Percentiles rank a stretch among this genome's conserved stretches.
These are phyloP conservation scores for Campaea margaritaria DNA, from an alignment of 2,888 invertebrate genomes.

Conservation along the genomic window DNA sequence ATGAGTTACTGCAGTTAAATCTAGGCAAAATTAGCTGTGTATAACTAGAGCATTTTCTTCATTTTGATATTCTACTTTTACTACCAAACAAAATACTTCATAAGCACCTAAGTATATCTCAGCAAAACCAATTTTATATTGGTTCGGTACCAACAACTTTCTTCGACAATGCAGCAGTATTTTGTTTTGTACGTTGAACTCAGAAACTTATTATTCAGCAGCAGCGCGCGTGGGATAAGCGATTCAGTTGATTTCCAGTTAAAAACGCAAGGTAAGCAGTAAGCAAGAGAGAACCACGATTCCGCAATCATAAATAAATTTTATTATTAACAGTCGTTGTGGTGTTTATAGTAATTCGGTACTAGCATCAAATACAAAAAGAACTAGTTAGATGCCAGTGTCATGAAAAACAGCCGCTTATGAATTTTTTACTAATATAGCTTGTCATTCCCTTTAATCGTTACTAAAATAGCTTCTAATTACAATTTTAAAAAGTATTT, in stretches of 20 bases:
- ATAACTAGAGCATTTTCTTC: too few relatives aligned
- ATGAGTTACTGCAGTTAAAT: background rate
- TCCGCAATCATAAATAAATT: background rate
- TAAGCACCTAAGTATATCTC: too few relatives aligned
- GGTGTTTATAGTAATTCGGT: too few relatives aligned
- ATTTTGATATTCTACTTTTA: too few relatives aligned
- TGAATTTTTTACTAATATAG: too few relatives aligned
- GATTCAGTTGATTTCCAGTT: conserved; percentile 41
- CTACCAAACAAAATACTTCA: too few relatives aligned
- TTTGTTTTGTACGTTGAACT: conserved; percentile 18
- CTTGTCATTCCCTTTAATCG: background rate
- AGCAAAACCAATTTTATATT: too few relatives aligned
- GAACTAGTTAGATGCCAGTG: background rate
- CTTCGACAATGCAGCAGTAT: background rate
- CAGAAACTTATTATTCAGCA: conserved; percentile 54
- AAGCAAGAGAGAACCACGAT: background rate
- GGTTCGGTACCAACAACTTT: background rate
- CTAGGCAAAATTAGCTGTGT: background rate
- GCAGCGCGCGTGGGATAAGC: conserved; percentile 55
- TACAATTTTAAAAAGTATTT: too few relatives aligned
- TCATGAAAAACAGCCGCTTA: background rate
- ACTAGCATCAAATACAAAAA: too few relatives aligned
- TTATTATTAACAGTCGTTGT: too few relatives aligned
- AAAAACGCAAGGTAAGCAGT: conserved; percentile 15
- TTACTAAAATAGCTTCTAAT: background rate